Base-by-base conservation (phyloP, 1,140 invertebrate genomes). In the Euschistus heros region DNA sequence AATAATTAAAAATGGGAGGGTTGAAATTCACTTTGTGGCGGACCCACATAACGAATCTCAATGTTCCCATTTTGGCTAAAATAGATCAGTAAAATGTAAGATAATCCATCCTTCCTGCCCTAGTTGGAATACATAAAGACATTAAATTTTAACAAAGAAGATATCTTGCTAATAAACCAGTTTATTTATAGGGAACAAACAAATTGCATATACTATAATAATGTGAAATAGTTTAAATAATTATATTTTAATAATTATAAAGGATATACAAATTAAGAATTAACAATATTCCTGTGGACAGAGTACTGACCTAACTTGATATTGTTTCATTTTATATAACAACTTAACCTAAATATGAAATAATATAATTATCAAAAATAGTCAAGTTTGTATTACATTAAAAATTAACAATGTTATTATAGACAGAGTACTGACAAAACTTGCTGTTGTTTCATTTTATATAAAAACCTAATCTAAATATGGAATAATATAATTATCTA, bases 401-500 rank as follows among this genome's bases (percentile, higher is more conserved):
- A n/a, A n/a, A n/a, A n/a, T n/a, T n/a, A n/a, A n/a, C n/a, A n/a
- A n/a, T n/a, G n/a, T n/a, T n/a, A n/a, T n/a, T n/a, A n/a, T n/a
- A n/a, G n/a, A n/a, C n/a, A n/a, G n/a, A n/a, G n/a, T n/a, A n/a
- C n/a, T n/a, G n/a, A n/a, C n/a, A n/a, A n/a, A n/a, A n/a, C n/a
- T n/a, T n/a, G n/a, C n/a, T n/a, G n/a, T n/a, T n/a, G n/a, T n/a
- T n/a, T n/a, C n/a, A n/a, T n/a, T n/a, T n/a, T n/a, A n/a, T n/a
- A n/a, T n/a, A n/a, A n/a, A 17, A 22, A 15, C 10, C 42, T 79
- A 91, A 81, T 90, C 86, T 67, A 94, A 79, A 76, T 86, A 86
- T 8, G 87, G 88, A 70, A 92, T 70, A 69, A 95, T 83, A 74
- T 82, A 86, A 65, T 88, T 76, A 71, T 89, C 85, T 33, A 92